Percentiles rank a stretch among this genome's conserved stretches.
These are phyloP conservation scores for Neoscelio sp. DNA, from an alignment of 2,888 invertebrate genomes.

Conservation along the genomic window DNA sequence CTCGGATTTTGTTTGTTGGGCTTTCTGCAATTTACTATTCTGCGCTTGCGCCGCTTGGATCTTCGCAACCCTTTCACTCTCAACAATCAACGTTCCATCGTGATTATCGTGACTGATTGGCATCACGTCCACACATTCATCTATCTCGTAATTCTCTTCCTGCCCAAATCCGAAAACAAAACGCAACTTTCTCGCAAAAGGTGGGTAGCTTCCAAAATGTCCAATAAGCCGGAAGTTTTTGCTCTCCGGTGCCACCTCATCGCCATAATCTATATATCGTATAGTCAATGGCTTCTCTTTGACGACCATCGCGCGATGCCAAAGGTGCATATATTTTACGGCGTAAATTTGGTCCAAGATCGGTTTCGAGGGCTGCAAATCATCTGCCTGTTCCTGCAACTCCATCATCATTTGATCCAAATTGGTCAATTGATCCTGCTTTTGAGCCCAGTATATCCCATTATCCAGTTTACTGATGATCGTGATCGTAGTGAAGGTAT, in stretches of 20 bases:
- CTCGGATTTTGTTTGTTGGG: too few species aligned
- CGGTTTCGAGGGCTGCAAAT: slow-evolving; percentile 38
- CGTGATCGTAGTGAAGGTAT: slow-evolving; percentile 69
- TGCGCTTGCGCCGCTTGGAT: neutral
- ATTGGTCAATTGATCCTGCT: slow-evolving; percentile 40
- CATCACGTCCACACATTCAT: slow-evolving; percentile 17
- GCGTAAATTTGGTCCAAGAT: slow-evolving; percentile 71
- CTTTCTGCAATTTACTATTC: too few species aligned
- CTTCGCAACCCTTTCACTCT: neutral
- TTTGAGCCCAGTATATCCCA: slow-evolving; percentile 73
- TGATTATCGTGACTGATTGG: neutral
- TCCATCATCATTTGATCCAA: slow-evolving; percentile 65
- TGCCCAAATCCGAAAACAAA: slow-evolving; percentile 11
- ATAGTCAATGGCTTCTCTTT: slow-evolving; percentile 70
- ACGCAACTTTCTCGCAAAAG: slow-evolving; percentile 44
- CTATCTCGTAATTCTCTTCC: slow-evolving; percentile 30
- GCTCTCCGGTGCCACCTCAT: slow-evolving; percentile 42
- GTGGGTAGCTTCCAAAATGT: slow-evolving; percentile 39
- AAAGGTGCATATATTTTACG: slow-evolving; percentile 62
- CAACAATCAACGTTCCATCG: neutral
- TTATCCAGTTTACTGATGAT: slow-evolving; percentile 49
- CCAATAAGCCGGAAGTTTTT: slow-evolving; percentile 66
- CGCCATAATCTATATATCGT: slow-evolving; percentile 75
- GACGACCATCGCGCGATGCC: slow-evolving; percentile 73
- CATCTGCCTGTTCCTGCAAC: slow-evolving; percentile 53